These are phyloP conservation scores for Parazoanthus swiftii DNA, from an alignment of 92 coral and sea anemone species.

Conservation along the genomic window DNA sequence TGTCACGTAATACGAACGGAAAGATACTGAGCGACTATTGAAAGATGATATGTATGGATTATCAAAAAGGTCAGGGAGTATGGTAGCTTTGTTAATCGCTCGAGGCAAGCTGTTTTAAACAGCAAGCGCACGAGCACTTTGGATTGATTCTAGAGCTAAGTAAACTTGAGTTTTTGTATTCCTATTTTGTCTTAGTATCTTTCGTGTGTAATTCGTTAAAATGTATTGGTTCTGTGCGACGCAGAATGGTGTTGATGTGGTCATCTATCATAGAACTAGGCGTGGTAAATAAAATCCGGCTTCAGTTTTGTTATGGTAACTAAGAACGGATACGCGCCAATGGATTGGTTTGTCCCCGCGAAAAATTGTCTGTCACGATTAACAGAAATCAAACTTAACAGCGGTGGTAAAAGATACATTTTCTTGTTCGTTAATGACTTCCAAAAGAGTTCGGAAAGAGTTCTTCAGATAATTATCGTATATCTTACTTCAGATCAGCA, in stretches of 20 bases:
- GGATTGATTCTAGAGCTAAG: neutral
- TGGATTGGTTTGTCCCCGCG: neutral
- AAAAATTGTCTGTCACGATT: neutral
- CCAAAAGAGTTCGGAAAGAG: neutral
- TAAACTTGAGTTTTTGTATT: neutral
- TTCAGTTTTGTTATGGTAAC: neutral
- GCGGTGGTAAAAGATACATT: too few relatives aligned
- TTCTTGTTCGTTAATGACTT: neutral
- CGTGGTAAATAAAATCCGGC: neutral
- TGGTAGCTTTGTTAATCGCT: neutral
- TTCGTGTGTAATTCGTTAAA: neutral
- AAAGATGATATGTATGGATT: too few relatives aligned
- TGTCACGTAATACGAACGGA: too few relatives aligned
- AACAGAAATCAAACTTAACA: too few relatives aligned
- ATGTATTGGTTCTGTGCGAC: neutral
- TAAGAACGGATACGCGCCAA: neutral
- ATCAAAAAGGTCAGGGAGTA: too few relatives aligned
- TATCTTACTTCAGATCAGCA: neutral
- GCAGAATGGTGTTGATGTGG: neutral
- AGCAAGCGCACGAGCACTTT: neutral
- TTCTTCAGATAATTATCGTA: neutral
- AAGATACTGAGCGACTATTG: too few relatives aligned
- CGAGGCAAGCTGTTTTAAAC: neutral
- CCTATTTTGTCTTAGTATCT: too few relatives aligned
- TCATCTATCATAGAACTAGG: neutral